Evolutionary conservation across 2,888 invertebrate species (phyloP).

Genomic region (Altica lythri): DNA sequence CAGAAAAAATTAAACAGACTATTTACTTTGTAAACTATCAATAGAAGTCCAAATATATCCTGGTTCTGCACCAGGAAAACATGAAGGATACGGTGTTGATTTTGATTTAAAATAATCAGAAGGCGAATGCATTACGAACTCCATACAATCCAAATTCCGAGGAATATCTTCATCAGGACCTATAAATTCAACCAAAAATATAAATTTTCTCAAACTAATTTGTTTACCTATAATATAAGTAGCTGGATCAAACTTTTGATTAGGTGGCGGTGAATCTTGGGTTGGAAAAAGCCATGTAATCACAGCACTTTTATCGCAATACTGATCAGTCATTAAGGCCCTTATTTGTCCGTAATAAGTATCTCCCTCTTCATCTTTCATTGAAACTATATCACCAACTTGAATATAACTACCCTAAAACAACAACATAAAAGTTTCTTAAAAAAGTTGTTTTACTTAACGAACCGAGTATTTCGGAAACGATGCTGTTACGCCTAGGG

Average conservation of each 20-base stretch:
- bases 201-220: background rate
- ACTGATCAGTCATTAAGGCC: conserved; percentile 88
- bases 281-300: conserved; percentile 92
- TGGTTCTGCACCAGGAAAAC: conserved; percentile 51
- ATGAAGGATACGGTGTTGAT: conserved; percentile 75
- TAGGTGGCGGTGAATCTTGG: conserved; percentile 75
- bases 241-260: conserved; percentile 81
- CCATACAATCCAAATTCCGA: conserved; percentile 82
- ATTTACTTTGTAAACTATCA: conserved; percentile 50
- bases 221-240: conserved; percentile 82
- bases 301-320: conserved; percentile 90
- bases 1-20: too few species aligned
- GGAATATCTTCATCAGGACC: conserved; percentile 91
- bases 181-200: conserved; percentile 48
- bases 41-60: conserved; percentile 72
- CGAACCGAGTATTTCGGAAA: background rate
- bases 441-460: too few species aligned
- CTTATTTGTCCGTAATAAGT: conserved; percentile 89
- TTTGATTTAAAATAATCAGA: conserved; percentile 85
- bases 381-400: conserved; percentile 88
- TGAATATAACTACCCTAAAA: conserved; percentile 77
- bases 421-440: background rate
- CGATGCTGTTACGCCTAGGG: background rate
- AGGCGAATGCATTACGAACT: conserved; percentile 92
- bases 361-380: conserved; percentile 75